Evolutionary conservation across 1,140 invertebrate species (phyloP).

Genomic region (Linepithema humile): DNA sequence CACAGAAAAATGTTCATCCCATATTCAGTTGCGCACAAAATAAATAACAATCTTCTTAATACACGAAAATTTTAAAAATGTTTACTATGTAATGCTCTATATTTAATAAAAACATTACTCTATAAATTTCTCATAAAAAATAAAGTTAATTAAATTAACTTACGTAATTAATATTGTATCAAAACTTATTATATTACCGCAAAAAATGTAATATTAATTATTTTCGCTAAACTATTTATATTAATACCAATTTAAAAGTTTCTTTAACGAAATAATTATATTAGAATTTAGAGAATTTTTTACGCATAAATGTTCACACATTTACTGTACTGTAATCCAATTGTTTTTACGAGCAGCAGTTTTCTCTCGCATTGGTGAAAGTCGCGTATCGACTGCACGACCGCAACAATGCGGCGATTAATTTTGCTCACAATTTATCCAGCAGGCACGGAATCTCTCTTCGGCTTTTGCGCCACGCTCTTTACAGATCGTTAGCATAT

Average conservation of each 20-base stretch:
- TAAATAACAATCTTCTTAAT: too few species aligned
- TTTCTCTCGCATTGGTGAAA: background rate
- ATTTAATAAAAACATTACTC: slow-evolving; percentile 14
- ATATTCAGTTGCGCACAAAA: too few species aligned
- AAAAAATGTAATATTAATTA: background rate
- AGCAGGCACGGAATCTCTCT: background rate
- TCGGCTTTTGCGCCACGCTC: slow-evolving; percentile 35
- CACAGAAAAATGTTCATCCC: too few species aligned
- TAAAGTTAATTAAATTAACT: background rate
- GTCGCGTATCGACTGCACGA: background rate
- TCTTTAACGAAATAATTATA: background rate
- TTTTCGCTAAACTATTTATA: background rate
- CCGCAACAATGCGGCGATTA: slow-evolving; percentile 10
- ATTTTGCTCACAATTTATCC: slow-evolving; percentile 26
- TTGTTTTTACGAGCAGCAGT: background rate
- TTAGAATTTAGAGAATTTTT: background rate
- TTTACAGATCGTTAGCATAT: slow-evolving; percentile 70
- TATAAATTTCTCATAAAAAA: background rate
- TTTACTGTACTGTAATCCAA: background rate
- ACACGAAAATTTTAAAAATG: too few species aligned
- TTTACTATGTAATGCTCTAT: background rate
- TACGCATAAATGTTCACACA: background rate
- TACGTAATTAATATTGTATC: background rate
- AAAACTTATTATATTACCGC: background rate
- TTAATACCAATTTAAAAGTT: background rate